These are phyloP conservation scores for Mythimna impura DNA, from an alignment of 2,888 invertebrate species.

Conservation along the genomic window DNA sequence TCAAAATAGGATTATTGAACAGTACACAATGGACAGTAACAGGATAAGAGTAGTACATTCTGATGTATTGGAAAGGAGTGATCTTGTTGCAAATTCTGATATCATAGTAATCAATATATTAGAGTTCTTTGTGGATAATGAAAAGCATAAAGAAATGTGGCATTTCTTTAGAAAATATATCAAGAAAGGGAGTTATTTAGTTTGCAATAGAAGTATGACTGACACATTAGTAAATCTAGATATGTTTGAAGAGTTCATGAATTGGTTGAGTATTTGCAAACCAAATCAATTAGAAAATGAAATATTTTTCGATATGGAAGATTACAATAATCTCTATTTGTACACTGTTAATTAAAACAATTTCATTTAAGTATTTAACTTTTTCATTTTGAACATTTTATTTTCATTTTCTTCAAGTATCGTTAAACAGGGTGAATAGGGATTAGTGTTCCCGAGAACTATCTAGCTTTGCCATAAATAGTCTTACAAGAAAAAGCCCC, in stretches of 20 bases:
- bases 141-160: constrained; percentile 91
- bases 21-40: constrained; percentile 87
- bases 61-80: constrained; percentile 89
- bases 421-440: no score
- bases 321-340: constrained; percentile 81
- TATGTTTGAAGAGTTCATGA: constrained; percentile 84
- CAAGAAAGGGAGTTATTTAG: constrained; percentile 90
- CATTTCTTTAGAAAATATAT: constrained; percentile 89
- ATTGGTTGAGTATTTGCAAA: constrained; percentile 86
- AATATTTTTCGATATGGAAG: constrained; percentile 84
- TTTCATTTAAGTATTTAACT: neutral
- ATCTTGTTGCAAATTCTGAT: constrained; percentile 90
- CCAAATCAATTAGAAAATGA: constrained; percentile 85
- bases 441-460: no score
- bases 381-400: neutral
- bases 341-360: constrained; percentile 85
- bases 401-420: neutral
- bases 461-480: no score
- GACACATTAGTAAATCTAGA: constrained; percentile 87
- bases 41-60: constrained; percentile 90
- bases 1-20: constrained; percentile 90
- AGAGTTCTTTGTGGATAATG: constrained; percentile 92
- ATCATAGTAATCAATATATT: constrained; percentile 93
- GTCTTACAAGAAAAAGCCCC: no score
- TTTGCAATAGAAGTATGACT: constrained; percentile 90